Evolutionary conservation across 2,888 invertebrate genomes (phyloP), one percentile per base, ranked within the genome.

Genomic region (Byasa hedistus): DNA sequence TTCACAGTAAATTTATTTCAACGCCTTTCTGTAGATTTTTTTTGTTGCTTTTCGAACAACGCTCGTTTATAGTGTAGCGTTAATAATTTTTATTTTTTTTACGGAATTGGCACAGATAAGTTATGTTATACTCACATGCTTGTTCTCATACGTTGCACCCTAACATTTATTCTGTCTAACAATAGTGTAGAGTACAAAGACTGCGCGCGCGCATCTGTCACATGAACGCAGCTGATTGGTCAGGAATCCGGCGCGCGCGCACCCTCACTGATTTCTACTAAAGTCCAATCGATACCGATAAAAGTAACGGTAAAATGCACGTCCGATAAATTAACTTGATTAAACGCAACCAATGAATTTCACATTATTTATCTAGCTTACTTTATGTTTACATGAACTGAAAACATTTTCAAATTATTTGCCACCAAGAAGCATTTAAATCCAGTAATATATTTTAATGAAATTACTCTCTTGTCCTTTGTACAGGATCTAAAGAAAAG

Each of bases 181-280:
- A 89, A 89, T 84, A 75, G 84, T 71, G 71, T 44, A 69, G 71
- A 79, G 73, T 75, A 89, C 88, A 90, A 90, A 87, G 73, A 80
- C 72, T 71, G 72, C 80, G 84, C 80, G 75, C 76, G 84, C 85
- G 89, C 91, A 91, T 91, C 91, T 91, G 91, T 84, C 86, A 69
- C 72, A 65, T 52, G 69, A 69, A 21, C 70, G 67, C 65, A 61
- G 71, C 76, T 78, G 83, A 87, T 87, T 87, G 87, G 88, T 76
- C 74, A 75, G 64, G 60, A 61, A 27, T 39, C 66, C 70, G 72
- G 75, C 73, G 76, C 75, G 84, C 87, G 86, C 89, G 87, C 88
- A 76, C 72, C 76, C 81, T 62, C 84, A 81, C 84, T 79, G 90
- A 91, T 91, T 90, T 89, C 76, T 83, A 86, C 81, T 79, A 82